Conservation (phyloP, 2,888 invertebrate species). For the Platypus cylindrus region DNA sequence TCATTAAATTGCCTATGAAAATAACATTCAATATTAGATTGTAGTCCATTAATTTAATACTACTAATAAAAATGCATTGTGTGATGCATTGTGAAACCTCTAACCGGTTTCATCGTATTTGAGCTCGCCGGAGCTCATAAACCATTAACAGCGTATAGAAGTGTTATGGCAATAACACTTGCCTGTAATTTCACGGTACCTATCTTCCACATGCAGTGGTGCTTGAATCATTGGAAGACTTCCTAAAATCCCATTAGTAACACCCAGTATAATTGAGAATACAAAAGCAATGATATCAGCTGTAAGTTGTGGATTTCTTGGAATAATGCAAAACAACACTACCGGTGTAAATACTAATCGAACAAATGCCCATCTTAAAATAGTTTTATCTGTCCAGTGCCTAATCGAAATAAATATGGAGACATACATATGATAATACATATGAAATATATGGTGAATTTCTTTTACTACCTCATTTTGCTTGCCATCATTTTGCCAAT, state of each 20-base stretch:
- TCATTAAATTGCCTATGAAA: slow-evolving; percentile 83
- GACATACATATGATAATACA: not conserved
- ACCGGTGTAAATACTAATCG: slow-evolving; percentile 68
- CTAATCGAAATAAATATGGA: slow-evolving; percentile 30
- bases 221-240: slow-evolving; percentile 90
- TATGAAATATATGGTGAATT: no score
- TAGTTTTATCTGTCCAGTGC: slow-evolving; percentile 70
- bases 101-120: no score
- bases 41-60: no score
- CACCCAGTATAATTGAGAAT: slow-evolving; percentile 57
- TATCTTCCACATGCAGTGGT: slow-evolving; percentile 72
- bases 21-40: no score
- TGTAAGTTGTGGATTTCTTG: slow-evolving; percentile 62
- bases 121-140: no score
- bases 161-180: no score
- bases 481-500: slow-evolving; percentile 41
- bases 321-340: slow-evolving; percentile 69
- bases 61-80: no score
- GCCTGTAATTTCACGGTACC: slow-evolving; percentile 80
- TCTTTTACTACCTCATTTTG: slow-evolving; percentile 6
- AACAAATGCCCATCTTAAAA: slow-evolving; percentile 60
- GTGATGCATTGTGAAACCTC: no score
- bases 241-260: slow-evolving; percentile 79
- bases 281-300: slow-evolving; percentile 53
- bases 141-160: no score